A percentile compares a stretch with the other conserved stretches of the same genome.
phyloP scores from a whole-genome alignment of 2,888 invertebrate genomes.

The Amphipoea oculea region DNA sequence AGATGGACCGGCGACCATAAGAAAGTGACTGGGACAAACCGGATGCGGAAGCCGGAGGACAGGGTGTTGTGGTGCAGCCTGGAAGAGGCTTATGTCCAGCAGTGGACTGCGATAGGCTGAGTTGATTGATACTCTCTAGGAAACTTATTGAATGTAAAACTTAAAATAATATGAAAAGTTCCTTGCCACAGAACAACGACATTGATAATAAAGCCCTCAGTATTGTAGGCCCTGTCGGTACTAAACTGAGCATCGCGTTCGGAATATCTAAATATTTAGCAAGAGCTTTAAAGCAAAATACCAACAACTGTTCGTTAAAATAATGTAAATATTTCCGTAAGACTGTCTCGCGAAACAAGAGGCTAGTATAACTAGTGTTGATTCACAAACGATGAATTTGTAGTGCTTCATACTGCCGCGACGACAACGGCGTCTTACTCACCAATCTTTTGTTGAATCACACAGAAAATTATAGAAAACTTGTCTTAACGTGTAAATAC shows the following conservation, averaged over 20 bases:
- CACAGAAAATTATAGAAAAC: constrained; percentile 25
- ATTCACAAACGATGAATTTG: constrained; percentile 65
- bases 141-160: not conserved
- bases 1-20: no score
- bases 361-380: constrained; percentile 65
- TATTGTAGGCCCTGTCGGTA: not conserved
- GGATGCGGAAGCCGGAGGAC: no score
- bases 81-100: no score
- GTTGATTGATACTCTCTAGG: not conserved
- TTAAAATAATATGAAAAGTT: not conserved
- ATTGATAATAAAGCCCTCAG: constrained; percentile 6
- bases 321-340: constrained; percentile 71
- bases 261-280: constrained; percentile 69
- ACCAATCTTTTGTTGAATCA: constrained; percentile 48
- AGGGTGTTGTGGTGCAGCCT: no score
- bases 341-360: constrained; percentile 61
- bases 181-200: not conserved
- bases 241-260: constrained; percentile 50
- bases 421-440: constrained; percentile 43
- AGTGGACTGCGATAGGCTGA: no score
- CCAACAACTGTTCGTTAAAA: constrained; percentile 71
- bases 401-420: constrained; percentile 40
- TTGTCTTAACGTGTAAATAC: not conserved
- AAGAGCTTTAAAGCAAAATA: constrained; percentile 70
- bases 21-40: no score